Evolutionary conservation across 2,113 vertebrate species (phyloP).

Genomic region (Nannobrachium achirus): DNA sequence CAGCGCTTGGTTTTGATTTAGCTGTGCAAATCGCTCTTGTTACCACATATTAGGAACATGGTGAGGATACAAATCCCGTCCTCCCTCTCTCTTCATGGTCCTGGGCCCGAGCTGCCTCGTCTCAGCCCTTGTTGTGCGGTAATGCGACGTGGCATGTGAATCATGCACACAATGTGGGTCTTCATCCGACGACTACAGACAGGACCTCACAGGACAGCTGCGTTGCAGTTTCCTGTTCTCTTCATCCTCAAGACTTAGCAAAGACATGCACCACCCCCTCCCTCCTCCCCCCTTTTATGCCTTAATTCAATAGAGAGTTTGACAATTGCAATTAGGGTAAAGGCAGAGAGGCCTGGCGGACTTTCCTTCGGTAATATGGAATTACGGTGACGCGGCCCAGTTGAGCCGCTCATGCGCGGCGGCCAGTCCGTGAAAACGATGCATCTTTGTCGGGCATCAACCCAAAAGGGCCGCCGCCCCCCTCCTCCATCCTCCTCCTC

Average conservation of each 20-base stretch:
- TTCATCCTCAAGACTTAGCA: conserved; percentile 70
- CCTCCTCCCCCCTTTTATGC: background rate
- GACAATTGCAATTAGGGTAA: conserved; percentile 68
- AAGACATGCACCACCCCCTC: conserved; percentile 46
- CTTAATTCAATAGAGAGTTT: conserved; percentile 72
- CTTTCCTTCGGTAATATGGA: conserved; percentile 58
- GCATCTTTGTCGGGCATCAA: conserved; percentile 56
- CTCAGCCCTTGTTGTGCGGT: conserved; percentile 72
- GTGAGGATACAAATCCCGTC: conserved; percentile 63
- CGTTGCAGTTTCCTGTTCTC: conserved; percentile 63
- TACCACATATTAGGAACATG: conserved; percentile 67
- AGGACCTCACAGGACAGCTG: conserved; percentile 73
- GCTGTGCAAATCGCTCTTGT: conserved; percentile 78
- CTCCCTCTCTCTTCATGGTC: conserved; percentile 24
- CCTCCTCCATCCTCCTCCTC: no score
- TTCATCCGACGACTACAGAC: conserved; percentile 60
- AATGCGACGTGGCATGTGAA: conserved; percentile 72
- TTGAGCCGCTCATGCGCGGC: conserved; percentile 64
- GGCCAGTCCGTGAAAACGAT: conserved; percentile 46
- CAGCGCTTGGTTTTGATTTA: conserved; percentile 80
- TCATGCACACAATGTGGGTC: conserved; percentile 63
- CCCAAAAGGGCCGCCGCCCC: conserved; percentile 46
- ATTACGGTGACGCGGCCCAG: conserved; percentile 64
- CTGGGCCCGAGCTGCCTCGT: conserved; percentile 66
- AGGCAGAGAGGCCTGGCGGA: conserved; percentile 60